A percentile compares a stretch with the other conserved stretches of the same genome.
Evolutionary conservation across 2,797 vertebrate species (phyloP).

Genomic region (Hippopotamyrus pictus): DNA sequence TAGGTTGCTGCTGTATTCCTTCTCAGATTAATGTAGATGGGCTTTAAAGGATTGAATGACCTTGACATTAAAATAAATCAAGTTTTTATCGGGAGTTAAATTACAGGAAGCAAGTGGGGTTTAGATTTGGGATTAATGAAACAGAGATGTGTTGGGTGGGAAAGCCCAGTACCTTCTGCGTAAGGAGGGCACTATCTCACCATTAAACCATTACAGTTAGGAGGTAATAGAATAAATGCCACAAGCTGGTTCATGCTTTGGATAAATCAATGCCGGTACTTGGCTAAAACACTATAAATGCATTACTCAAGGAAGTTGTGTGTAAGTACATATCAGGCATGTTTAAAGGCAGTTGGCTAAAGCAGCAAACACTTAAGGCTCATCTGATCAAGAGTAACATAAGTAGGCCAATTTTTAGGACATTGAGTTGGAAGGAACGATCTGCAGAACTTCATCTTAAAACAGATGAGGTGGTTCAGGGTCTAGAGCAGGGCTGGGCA

Average conservation of each 20-base stretch:
- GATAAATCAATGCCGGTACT: not conserved
- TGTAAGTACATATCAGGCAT: not conserved
- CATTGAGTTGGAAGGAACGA: not conserved
- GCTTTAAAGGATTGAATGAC: not conserved
- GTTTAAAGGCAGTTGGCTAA: not conserved
- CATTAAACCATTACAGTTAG: not conserved
- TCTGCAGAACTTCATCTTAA: not conserved
- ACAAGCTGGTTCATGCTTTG: not conserved
- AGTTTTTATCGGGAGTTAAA: not conserved
- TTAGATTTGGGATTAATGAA: slow-evolving; percentile 3
- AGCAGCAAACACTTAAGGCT: not conserved
- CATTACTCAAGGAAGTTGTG: not conserved
- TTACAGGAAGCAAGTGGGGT: not conserved
- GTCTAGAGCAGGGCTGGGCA: not conserved
- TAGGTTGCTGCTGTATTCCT: not conserved
- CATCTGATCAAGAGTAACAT: not conserved
- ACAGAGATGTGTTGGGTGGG: not conserved
- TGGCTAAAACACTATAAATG: not conserved
- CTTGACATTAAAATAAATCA: not conserved
- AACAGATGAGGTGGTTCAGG: not conserved
- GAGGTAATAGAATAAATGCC: not conserved
- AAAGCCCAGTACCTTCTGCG: not conserved
- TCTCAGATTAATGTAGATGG: not conserved
- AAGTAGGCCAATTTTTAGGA: not conserved
- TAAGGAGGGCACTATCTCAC: not conserved